Evolutionary conservation across 2,888 invertebrate genomes (phyloP).

Genomic region (Leptopilina drosophilae): DNA sequence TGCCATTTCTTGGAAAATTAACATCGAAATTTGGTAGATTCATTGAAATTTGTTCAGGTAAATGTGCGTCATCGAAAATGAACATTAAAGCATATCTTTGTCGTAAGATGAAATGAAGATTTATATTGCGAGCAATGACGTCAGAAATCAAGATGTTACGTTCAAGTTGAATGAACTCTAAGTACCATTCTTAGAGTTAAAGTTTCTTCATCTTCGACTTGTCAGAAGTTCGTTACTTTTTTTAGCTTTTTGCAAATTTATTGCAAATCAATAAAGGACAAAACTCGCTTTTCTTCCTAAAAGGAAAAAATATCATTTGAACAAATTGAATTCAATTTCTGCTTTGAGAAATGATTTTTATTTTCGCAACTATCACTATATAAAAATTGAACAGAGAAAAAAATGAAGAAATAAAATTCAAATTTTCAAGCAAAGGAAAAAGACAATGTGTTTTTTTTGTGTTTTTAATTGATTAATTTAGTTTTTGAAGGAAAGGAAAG

Average conservation of each 20-base stretch:
- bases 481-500: background rate
- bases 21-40: slow-evolving; percentile 6
- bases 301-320: no score
- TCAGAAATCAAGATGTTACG: slow-evolving; percentile 40
- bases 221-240: background rate
- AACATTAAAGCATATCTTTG: slow-evolving; percentile 3
- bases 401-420: no score
- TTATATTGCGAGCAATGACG: slow-evolving; percentile 22
- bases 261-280: background rate
- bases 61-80: slow-evolving; percentile 23
- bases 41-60: slow-evolving; percentile 9
- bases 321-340: no score
- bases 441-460: no score
- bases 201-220: slow-evolving; percentile 11
- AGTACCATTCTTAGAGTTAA: slow-evolving; percentile 26
- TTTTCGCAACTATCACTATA: no score
- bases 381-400: no score
- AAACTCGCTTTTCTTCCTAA: no score
- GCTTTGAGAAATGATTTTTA: no score
- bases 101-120: slow-evolving; percentile 6
- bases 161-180: slow-evolving; percentile 34
- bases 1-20: background rate
- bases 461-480: no score
- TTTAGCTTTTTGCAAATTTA: background rate
- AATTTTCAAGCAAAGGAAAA: no score